These are phyloP conservation scores for Hyla sarda DNA, from an alignment of 2,113 vertebrate species.

Conservation along the genomic window DNA sequence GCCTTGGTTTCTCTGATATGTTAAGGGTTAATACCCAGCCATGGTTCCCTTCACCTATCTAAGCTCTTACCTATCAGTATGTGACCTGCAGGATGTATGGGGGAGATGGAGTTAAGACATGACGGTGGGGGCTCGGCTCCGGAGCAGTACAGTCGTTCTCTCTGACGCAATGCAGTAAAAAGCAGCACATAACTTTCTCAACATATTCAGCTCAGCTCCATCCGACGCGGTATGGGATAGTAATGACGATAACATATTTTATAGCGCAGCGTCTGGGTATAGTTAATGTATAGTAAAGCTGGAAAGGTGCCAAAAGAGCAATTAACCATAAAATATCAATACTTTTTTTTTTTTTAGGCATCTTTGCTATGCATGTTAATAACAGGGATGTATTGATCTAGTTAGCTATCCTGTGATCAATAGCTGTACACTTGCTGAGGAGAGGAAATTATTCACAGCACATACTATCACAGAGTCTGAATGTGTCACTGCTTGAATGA, in stretches of 20 bases:
- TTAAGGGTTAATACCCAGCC: too few species aligned
- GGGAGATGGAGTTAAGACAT: constrained; percentile 29
- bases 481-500: neutral
- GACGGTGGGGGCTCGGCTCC: constrained; percentile 5
- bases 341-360: neutral
- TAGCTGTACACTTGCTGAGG: neutral
- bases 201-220: constrained; percentile 5
- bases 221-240: neutral
- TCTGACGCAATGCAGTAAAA: constrained; percentile 58
- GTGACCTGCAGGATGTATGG: constrained; percentile 13
- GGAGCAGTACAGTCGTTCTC: constrained; percentile 6
- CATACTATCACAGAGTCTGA: neutral
- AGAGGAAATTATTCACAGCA: neutral
- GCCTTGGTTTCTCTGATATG: neutral
- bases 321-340: neutral
- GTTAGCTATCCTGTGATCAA: neutral
- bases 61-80: neutral
- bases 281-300: neutral
- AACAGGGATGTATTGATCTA: neutral
- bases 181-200: constrained; percentile 41
- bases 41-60: neutral
- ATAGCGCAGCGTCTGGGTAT: neutral
- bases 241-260: neutral
- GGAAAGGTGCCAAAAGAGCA: neutral
- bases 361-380: neutral